Conservation (phyloP, 2,113 vertebrate species). For the Xyliphius kryptos region DNA sequence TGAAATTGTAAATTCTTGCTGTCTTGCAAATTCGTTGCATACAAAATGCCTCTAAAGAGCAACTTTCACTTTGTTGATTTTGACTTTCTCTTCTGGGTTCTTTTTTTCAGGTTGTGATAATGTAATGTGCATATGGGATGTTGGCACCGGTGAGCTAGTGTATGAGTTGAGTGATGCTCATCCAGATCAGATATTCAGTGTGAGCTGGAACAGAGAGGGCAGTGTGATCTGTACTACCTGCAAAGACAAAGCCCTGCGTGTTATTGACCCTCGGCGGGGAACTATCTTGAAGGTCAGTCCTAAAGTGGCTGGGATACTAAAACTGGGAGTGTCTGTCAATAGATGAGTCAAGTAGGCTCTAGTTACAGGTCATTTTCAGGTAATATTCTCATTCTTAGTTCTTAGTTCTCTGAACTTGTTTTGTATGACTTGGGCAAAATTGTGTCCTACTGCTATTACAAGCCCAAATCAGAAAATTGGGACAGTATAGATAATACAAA, state of each 20-base stretch:
- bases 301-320: no score
- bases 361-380: no score
- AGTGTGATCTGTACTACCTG: slow-evolving; percentile 81
- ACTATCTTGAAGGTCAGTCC: slow-evolving; percentile 72
- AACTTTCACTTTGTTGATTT: neutral
- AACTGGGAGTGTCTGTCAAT: no score
- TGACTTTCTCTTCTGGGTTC: neutral
- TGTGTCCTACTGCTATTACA: no score
- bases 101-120: slow-evolving; percentile 81
- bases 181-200: slow-evolving; percentile 89
- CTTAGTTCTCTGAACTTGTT: no score
- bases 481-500: no score
- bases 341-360: no score
- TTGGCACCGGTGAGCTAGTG: slow-evolving; percentile 82
- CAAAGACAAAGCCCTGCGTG: slow-evolving; percentile 88
- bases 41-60: neutral
- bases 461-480: no score
- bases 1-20: slow-evolving; percentile 24
- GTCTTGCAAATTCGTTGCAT: neutral
- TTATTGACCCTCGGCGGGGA: slow-evolving; percentile 86
- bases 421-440: no score
- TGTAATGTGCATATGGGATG: slow-evolving; percentile 85
- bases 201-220: slow-evolving; percentile 85
- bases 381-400: no score
- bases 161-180: slow-evolving; percentile 78